Percentiles rank a stretch among this genome's conserved stretches.
phyloP scores from a whole-genome alignment of 2,113 vertebrate species.

The Centropristis striata region DNA sequence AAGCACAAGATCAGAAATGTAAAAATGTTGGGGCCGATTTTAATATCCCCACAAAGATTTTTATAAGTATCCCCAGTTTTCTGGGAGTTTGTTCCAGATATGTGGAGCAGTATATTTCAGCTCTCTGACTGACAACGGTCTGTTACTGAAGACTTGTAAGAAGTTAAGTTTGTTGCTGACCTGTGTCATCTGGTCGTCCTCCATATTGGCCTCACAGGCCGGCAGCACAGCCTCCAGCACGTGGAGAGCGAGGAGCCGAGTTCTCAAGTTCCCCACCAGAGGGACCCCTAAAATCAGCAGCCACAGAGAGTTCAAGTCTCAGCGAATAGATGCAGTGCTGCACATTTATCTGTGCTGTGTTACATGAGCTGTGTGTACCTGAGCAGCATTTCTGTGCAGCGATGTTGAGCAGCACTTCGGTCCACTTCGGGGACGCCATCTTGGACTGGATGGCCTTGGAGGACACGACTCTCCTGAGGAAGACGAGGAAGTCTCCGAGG shows the following conservation, averaged over 20 bases:
- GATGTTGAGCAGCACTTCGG: slow-evolving; percentile 97
- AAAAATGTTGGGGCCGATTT: no score
- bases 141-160: rapidly evolving
- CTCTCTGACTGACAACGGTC: no score
- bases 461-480: slow-evolving; percentile 95
- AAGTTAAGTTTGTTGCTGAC: no score
- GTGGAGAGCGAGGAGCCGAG: slow-evolving; percentile 94
- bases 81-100: no score
- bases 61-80: no score
- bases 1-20: no score
- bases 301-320: rapidly evolving
- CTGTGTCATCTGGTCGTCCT: slow-evolving; percentile 98
- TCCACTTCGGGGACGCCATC: slow-evolving; percentile 99
- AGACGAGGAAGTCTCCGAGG: slow-evolving; percentile 97
- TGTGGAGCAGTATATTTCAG: no score
- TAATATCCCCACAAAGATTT: no score
- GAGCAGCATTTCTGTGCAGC: slow-evolving; percentile 97
- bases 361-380: slow-evolving; percentile 81
- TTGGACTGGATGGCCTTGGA: slow-evolving; percentile 99
- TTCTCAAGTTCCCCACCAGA: slow-evolving; percentile 95
- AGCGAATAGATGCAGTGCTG: no score
- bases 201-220: slow-evolving; percentile 93
- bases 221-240: slow-evolving; percentile 98
- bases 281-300: slow-evolving; percentile 87
- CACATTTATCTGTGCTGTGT: not conserved